phyloP scores from a whole-genome alignment of 2,113 vertebrate species.

The Eulemur macaco region DNA sequence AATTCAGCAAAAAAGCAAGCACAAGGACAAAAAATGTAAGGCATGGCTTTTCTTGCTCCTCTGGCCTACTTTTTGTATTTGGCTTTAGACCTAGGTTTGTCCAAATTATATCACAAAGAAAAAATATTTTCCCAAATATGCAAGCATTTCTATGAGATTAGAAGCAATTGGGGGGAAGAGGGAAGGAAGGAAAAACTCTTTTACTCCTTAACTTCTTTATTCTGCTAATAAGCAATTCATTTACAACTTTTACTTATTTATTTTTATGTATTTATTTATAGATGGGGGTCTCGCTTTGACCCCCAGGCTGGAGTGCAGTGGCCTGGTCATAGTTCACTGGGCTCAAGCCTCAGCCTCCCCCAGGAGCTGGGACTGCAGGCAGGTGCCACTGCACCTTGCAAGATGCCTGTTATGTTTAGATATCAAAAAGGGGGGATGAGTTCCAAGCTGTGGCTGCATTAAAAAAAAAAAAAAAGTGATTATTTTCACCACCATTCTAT shows the following conservation, averaged over 20 bases:
- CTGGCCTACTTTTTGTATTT: not conserved
- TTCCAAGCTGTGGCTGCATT: not conserved
- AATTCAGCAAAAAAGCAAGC: not conserved
- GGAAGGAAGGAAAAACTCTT: not conserved
- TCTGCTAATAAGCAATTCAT: not conserved
- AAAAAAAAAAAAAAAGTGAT: not conserved
- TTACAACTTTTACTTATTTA: not conserved
- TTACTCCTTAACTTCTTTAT: not conserved
- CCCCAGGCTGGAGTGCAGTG: not conserved
- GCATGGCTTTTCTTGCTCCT: not conserved
- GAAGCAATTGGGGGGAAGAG: not conserved
- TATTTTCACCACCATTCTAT: not conserved
- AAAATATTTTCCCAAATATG: not conserved
- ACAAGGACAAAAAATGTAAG: not conserved
- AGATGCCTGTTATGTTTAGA: not conserved
- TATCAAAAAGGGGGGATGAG: not conserved
- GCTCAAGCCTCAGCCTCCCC: not conserved
- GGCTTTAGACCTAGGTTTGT: not conserved
- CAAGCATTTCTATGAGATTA: not conserved
- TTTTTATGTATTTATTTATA: not conserved
- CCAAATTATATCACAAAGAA: not conserved
- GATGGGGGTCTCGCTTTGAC: not conserved
- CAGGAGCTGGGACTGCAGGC: not conserved
- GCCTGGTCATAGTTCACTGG: no score
- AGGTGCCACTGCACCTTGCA: no score